These are phyloP conservation scores for Phainopepla nitens DNA, from an alignment of 2,113 vertebrate genomes.

Conservation along the genomic window DNA sequence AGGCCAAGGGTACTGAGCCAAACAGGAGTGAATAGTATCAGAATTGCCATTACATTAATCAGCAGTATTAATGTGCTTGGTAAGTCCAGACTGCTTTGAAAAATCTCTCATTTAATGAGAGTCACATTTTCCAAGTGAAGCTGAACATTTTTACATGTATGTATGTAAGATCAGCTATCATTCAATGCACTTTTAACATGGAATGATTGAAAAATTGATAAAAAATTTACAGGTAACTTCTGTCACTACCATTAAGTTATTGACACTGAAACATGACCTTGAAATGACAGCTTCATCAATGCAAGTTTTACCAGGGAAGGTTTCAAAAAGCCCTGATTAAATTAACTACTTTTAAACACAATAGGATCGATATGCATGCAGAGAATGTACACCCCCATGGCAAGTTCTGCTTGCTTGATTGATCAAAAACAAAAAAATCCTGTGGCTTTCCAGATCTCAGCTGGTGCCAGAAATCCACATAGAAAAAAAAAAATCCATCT, in stretches of 20 bases:
- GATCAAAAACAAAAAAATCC: constrained; percentile 85
- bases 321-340: constrained; percentile 67
- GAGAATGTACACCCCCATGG: constrained; percentile 72
- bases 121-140: background rate
- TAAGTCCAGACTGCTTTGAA: background rate
- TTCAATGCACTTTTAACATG: background rate
- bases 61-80: background rate
- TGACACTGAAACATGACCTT: constrained; percentile 71
- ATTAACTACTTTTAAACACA: constrained; percentile 82
- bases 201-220: background rate
- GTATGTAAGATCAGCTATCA: background rate
- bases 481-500: constrained; percentile 76
- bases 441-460: constrained; percentile 80
- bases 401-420: constrained; percentile 80
- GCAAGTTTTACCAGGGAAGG: constrained; percentile 30
- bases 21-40: background rate
- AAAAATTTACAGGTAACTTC: constrained; percentile 16
- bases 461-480: constrained; percentile 79
- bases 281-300: constrained; percentile 69
- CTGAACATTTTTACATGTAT: background rate
- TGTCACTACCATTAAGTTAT: constrained; percentile 23
- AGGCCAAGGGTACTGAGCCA: background rate
- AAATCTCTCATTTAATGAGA: background rate
- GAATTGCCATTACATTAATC: too few species aligned
- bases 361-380: constrained; percentile 80